Evolutionary conservation across 2,113 vertebrate genomes (phyloP).

Genomic region (Acanthisitta chloris): DNA sequence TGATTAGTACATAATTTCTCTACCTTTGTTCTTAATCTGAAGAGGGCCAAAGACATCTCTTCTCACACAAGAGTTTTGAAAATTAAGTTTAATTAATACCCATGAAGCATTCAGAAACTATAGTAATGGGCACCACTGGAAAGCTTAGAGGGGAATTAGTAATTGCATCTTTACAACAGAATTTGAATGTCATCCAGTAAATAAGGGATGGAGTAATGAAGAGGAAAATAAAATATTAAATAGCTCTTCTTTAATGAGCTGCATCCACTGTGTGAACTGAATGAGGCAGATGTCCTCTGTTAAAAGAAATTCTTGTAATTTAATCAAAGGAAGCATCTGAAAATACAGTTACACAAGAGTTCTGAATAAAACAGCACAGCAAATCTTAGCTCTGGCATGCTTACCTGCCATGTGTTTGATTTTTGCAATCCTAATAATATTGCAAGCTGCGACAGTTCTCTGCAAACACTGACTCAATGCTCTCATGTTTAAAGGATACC

Average conservation of each 20-base stretch:
- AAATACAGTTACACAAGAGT: background rate
- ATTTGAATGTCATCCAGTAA: conserved; percentile 33
- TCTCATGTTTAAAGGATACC: background rate
- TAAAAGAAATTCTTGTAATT: background rate
- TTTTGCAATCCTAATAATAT: background rate
- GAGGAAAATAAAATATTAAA: conserved; percentile 16
- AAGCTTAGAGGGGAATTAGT: background rate
- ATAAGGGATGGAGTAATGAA: conserved; percentile 10
- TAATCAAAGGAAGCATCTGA: conserved; percentile 30
- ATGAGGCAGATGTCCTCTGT: conserved; percentile 29
- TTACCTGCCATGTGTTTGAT: background rate
- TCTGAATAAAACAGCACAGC: background rate
- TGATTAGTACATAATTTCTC: background rate
- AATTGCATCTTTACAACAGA: conserved; percentile 26
- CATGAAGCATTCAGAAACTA: background rate
- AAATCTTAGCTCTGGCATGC: conserved; percentile 2
- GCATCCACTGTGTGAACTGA: conserved; percentile 17
- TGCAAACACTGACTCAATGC: background rate
- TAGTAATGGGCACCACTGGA: background rate
- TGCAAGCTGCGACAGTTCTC: background rate
- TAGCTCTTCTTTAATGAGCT: conserved; percentile 39
- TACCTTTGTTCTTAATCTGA: conserved; percentile 18
- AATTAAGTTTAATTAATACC: conserved; percentile 33
- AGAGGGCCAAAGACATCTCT: background rate
- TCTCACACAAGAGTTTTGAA: background rate